Base-by-base conservation (phyloP, 2,888 invertebrate genomes). In the Leptopilina syphax region DNA sequence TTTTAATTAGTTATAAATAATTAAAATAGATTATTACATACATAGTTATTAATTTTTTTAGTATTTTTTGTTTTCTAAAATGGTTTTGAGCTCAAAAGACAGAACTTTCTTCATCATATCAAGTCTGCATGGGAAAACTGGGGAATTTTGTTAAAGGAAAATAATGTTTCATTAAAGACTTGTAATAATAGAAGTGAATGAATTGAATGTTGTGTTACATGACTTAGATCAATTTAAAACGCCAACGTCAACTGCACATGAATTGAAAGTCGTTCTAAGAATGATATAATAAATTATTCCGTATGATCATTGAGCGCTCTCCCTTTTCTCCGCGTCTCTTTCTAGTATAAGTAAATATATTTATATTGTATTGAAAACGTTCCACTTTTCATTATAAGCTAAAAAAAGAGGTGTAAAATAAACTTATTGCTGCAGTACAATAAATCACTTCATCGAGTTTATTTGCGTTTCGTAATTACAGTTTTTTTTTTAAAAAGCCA, bases 331-430 rank as follows among this genome's bases (percentile, higher is more conserved):
- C 12, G 9, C 10, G 9, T 50, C 50, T 10, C 50, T 50, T 10
- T 50, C 50, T 18, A 50, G 34, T 0, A 50, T 50, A 50, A 44
- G 44, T 44, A 44, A 44, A 44, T 44, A 44, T 44, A 44, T 44
- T n/a, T n/a, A 44, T 44, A 44, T 44, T 70, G 34, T 70, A 70
- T 13, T 70, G 54, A 70, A 54, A 57, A 13, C 41, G 73, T 73
- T 73, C 73, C 57, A 73, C 57, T 73, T 73, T 57, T 73, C 34
- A 57, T 57, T 34, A 34, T 34, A n/a, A 73, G 57, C 13, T n/a
- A 54, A 34, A 73, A 57, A 73, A 57, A 27, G 57, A 73, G 34
- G 73, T 73, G 73, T 34, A 73, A 73, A 73, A n/a, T 73, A 73
- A 54, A 73, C 57, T 73, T 34, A 34, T 57, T 73, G 12, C 34